Percentiles rank a stretch among this genome's conserved stretches.
Evolutionary conservation across 2,113 vertebrate species (phyloP).

Genomic region (Rousettus leschenaultii): DNA sequence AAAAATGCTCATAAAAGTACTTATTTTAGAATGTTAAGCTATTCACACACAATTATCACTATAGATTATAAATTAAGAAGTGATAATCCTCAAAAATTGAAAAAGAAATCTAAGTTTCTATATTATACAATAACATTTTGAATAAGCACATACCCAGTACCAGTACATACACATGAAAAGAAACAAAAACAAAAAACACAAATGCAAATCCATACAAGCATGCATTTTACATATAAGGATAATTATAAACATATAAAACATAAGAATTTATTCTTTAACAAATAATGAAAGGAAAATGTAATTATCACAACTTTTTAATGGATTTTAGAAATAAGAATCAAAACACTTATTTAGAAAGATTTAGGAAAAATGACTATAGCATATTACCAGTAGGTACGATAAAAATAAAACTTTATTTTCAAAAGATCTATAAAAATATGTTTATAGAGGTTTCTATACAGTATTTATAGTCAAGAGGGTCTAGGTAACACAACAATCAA

Average conservation of each 20-base stretch:
- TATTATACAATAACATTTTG: neutral
- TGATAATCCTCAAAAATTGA: neutral
- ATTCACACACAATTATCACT: neutral
- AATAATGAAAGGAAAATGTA: neutral
- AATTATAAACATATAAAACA: neutral
- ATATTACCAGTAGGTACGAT: neutral
- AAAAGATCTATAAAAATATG: neutral
- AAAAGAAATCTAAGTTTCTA: neutral
- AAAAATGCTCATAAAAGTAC: neutral
- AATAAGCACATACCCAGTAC: neutral
- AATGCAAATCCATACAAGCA: neutral
- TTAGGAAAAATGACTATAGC: neutral
- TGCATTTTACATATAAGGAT: neutral
- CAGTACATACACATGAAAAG: neutral
- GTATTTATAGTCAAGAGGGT: neutral
- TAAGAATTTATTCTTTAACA: neutral
- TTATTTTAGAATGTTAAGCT: neutral
- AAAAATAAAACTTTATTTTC: neutral
- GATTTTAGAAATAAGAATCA: neutral
- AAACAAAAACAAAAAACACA: neutral
- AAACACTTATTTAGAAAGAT: neutral
- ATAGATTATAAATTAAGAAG: neutral
- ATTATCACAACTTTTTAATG: neutral
- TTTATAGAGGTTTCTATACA: neutral
- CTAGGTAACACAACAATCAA: neutral